Base-by-base conservation (phyloP, 2,113 vertebrate species). In the Cyanoramphus novaezelandiae region DNA sequence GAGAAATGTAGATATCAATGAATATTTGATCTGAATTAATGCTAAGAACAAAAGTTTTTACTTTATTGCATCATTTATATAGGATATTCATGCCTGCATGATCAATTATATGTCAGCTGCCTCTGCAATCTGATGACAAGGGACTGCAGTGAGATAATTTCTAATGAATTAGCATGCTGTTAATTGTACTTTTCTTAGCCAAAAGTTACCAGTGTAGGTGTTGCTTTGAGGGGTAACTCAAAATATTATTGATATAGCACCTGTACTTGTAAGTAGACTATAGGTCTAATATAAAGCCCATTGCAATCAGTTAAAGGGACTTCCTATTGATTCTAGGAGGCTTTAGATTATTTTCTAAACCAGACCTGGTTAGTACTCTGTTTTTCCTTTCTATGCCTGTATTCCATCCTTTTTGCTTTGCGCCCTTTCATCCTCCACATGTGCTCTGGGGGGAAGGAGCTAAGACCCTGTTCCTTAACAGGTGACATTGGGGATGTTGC, bases 161-260 rank as follows among this genome's bases (percentile, higher is more conserved):
- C 39, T 83, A 67, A 75, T 75, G 33, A 83, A 93, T 75, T 88
- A 72, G 65, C 72, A 82, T 17, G 49, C 15, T 80, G 59, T 79
- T 87, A 82, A 83, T 55, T 63, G 43, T 74, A 59, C n/a, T 89
- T 87, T 91, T 49, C 70, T 80, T 75, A 84, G 55, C 49, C 47
- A 67, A 41, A 93, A 83, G 85, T 92, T 92, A 75, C 46, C 17
- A 53, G 29, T 55, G 50, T 81, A 59, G 69, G 43, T 81, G 55
- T 81, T 95, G 68, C 79, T 90, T 90, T 95, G 90, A 81, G 91
- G 11, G 64, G 7, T 46, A 77, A 94, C 72, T 95, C 71, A 95
- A 93, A 97, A 96, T 95, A 94, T 75, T 86, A 92, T 92, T 75
- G 96, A 93, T 92, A 75, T 64, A 75, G 88, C 76, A 86, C 85